Conservation (phyloP, 2,113 vertebrate species). For the Cairina moschata region DNA sequence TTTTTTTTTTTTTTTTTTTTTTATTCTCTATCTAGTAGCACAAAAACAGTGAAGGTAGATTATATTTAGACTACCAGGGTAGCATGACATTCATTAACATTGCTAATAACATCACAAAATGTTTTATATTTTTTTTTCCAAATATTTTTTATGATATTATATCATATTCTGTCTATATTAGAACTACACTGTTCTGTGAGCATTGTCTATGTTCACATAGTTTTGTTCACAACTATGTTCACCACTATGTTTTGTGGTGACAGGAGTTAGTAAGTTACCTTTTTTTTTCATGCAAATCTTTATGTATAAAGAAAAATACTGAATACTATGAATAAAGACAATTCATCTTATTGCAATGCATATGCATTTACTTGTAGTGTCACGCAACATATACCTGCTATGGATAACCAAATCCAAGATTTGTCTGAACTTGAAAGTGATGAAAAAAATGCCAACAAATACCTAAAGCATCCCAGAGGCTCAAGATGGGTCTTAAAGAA, state of each 20-base stretch:
- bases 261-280: background rate
- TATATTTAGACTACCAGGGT: background rate
- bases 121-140: fast-evolving
- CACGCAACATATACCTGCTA: background rate
- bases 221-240: too few relatives aligned
- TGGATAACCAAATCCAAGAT: background rate
- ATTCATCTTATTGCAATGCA: background rate
- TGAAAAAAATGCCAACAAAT: background rate
- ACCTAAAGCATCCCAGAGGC: background rate
- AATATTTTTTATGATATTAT: background rate
- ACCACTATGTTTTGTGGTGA: background rate
- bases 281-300: background rate
- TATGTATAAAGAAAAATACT: background rate
- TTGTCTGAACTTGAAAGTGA: background rate
- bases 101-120: background rate
- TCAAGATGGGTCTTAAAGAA: background rate
- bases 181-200: background rate
- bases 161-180: background rate
- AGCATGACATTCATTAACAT: background rate
- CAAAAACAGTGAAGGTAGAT: background rate
- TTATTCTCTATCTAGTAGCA: background rate
- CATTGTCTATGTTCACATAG: background rate
- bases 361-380: background rate
- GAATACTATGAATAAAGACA: background rate
- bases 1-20: background rate